Conservation (phyloP, 2,113 vertebrate genomes). For the Callorhinus ursinus region DNA sequence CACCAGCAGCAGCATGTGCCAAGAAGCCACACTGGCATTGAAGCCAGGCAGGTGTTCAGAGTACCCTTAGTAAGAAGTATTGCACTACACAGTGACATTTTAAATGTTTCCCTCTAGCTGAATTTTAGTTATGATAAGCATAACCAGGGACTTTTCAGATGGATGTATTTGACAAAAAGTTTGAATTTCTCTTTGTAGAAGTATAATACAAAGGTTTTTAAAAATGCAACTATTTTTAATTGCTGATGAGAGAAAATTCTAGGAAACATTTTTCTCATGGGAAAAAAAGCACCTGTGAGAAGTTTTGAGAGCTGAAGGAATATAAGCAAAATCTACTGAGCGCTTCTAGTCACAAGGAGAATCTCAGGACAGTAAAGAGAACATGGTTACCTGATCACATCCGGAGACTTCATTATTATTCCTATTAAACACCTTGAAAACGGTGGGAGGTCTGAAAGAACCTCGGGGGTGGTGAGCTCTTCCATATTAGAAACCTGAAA, state of each 20-base stretch:
- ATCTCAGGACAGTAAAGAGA: background rate
- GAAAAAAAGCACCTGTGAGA: background rate
- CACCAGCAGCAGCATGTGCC: accelerated
- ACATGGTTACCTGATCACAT: constrained; percentile 88
- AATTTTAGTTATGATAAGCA: background rate
- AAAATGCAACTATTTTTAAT: background rate
- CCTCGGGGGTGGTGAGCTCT: constrained; percentile 85
- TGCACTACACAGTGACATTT: accelerated
- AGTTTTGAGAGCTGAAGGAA: background rate
- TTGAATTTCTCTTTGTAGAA: background rate
- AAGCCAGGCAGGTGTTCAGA: too few relatives aligned
- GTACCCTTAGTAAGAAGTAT: background rate
- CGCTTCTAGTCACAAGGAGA: background rate
- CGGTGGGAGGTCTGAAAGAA: constrained; percentile 90
- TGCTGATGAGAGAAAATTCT: background rate
- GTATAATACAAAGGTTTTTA: background rate
- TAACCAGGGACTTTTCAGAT: background rate
- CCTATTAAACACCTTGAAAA: constrained; percentile 90
- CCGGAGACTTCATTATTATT: constrained; percentile 86
- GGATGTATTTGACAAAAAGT: background rate
- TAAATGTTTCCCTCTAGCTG: background rate
- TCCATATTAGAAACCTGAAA: constrained; percentile 83
- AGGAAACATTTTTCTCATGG: background rate
- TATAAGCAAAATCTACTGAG: background rate
- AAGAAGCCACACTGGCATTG: accelerated